A percentile compares a stretch with the other conserved stretches of the same genome.
These are phyloP conservation scores for Antennarius maculatus DNA, from an alignment of 2,797 vertebrate species.

Conservation along the genomic window DNA sequence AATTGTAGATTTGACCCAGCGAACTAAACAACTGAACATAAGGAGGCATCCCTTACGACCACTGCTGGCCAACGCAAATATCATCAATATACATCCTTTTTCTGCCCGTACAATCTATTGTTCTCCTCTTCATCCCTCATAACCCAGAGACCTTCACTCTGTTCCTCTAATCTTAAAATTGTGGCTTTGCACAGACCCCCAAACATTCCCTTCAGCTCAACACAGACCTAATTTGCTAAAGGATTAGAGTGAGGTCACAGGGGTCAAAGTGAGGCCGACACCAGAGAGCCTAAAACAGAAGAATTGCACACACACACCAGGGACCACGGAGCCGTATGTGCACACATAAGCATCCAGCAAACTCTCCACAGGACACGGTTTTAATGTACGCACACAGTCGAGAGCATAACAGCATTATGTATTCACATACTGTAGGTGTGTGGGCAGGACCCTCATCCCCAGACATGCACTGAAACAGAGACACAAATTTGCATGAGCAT, in stretches of 20 bases:
- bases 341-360: slow-evolving; percentile 60
- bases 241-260: slow-evolving; percentile 81
- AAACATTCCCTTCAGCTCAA: slow-evolving; percentile 62
- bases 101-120: slow-evolving; percentile 31
- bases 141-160: slow-evolving; percentile 63
- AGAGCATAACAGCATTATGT: slow-evolving; percentile 64
- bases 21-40: slow-evolving; percentile 24
- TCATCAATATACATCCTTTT: slow-evolving; percentile 50
- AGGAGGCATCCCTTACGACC: slow-evolving; percentile 6
- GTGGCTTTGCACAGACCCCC: slow-evolving; percentile 62
- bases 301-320: slow-evolving; percentile 53
- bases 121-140: slow-evolving; percentile 54
- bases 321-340: slow-evolving; percentile 25
- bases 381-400: slow-evolving; percentile 44
- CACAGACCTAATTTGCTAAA: slow-evolving; percentile 79
- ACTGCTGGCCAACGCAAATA: slow-evolving; percentile 26
- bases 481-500: slow-evolving; percentile 73
- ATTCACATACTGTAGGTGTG: slow-evolving; percentile 74
- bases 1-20: too few species aligned
- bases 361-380: slow-evolving; percentile 48
- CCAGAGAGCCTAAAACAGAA: slow-evolving; percentile 64
- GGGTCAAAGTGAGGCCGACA: slow-evolving; percentile 71
- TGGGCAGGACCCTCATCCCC: slow-evolving; percentile 64
- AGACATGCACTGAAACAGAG: slow-evolving; percentile 66
- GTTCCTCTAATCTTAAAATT: slow-evolving; percentile 73